These are phyloP conservation scores for Tor tambroides DNA, from an alignment of 2,113 vertebrate species.

Conservation along the genomic window DNA sequence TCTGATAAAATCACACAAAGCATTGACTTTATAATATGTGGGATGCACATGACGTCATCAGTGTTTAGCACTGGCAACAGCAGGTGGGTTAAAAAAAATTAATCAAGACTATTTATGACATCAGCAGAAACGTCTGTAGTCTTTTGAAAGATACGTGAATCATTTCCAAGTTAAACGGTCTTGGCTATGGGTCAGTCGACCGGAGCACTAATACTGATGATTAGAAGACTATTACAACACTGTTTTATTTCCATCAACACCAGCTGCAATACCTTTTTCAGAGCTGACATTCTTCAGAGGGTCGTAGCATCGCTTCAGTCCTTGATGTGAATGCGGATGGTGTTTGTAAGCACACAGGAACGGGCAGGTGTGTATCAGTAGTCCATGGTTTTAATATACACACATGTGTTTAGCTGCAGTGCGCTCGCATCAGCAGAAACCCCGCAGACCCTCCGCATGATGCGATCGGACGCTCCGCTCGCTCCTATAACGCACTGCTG, in stretches of 20 bases:
- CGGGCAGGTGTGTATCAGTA: not conserved
- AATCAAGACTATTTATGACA: not conserved
- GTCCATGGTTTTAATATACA: conserved; percentile 17
- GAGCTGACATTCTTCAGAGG: conserved; percentile 25
- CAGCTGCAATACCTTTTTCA: conserved; percentile 30
- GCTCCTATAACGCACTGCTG: not conserved
- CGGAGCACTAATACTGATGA: not conserved
- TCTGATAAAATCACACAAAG: not conserved
- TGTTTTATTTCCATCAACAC: not conserved
- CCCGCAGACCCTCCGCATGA: conserved; percentile 11
- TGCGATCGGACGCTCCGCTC: not conserved
- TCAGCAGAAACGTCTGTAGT: not conserved
- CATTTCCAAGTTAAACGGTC: not conserved
- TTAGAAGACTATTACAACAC: not conserved
- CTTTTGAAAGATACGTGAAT: not conserved
- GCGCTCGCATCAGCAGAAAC: not conserved
- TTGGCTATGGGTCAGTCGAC: not conserved
- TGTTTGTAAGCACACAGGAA: not conserved
- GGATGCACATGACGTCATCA: not conserved
- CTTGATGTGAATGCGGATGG: not conserved
- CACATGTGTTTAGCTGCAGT: conserved; percentile 8
- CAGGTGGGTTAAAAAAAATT: not conserved
- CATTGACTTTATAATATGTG: no score
- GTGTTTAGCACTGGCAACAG: no score
- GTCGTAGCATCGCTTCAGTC: conserved; percentile 9